Base-by-base conservation (phyloP, 2,888 invertebrate species). In the Euclidia mi region DNA sequence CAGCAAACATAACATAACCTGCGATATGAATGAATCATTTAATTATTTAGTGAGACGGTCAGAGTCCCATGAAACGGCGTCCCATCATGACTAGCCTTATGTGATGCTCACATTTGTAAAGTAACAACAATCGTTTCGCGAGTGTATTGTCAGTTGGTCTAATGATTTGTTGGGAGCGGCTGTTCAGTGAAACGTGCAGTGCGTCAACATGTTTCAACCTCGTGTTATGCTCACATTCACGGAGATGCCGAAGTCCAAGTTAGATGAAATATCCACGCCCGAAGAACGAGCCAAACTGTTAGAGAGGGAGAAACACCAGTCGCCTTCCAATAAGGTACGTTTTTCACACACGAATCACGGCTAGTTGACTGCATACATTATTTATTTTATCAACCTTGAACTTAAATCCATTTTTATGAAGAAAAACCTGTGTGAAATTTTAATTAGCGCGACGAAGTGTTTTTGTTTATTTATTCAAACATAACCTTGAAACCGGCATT, bases 131-230 rank as follows among this genome's bases (percentile, higher is more conserved):
- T 68, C 45, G 62, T 73, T 72, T 58, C 14, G 67, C 67, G 65
- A 57, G 55, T 52, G 48, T 61, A 71, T 74, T 76, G 65, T 72
- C 51, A 72, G 61, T 76, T 53, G 49, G 56, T 65, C 62, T 58
- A 74, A 62, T 70, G 56, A 62, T 52, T 67, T 61, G 63, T 56
- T 43, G 64, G 72, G 74, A 67, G 69, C 64, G 65, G 64, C 62
- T 56, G 67, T 29, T 56, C 59, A 66, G 57, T 56, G 63, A 18
- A 28, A 38, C 53, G 61, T 58, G 57, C 4, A 50, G 45, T 50
- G 28, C 9, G n/a, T 43, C 61, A 76, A 53, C 56, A 76, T 76
- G 76, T 76, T 76, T 56, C 72, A 76, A 56, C 72, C 75, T 32
- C 76, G 74, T 14, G 70, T 72, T 3, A 69, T 71, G 74, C 41